Conservation (phyloP, 2,888 invertebrate genomes). For the Rhyacophila evoluta region DNA sequence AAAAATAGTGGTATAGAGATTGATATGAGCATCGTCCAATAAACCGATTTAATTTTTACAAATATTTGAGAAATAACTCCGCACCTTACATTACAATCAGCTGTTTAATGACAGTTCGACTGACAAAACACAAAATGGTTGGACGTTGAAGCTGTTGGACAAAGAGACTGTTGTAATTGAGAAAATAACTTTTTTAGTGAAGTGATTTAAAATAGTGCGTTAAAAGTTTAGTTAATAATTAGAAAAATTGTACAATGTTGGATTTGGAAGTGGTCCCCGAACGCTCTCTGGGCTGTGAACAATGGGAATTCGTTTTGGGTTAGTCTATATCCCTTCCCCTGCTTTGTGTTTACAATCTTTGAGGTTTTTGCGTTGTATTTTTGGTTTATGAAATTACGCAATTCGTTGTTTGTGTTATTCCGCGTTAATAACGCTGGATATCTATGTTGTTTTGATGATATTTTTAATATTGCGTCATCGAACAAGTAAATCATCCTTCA, state of each 20-base stretch:
- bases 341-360: constrained; percentile 60
- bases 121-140: constrained; percentile 72
- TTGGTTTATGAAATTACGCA: constrained; percentile 60
- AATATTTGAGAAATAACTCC: too few relatives aligned
- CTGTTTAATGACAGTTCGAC: constrained; percentile 72
- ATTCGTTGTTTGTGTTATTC: constrained; percentile 54
- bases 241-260: constrained; percentile 78
- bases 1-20: too few relatives aligned
- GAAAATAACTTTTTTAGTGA: neutral
- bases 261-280: constrained; percentile 97
- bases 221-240: neutral
- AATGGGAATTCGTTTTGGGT: constrained; percentile 98
- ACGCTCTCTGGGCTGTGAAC: constrained; percentile 94
- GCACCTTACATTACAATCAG: constrained; percentile 62
- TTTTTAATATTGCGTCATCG: constrained; percentile 11
- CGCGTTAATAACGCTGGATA: neutral
- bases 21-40: too few relatives aligned
- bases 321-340: constrained; percentile 61
- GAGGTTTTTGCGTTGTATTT: constrained; percentile 69
- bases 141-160: constrained; percentile 72
- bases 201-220: neutral
- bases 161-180: constrained; percentile 62
- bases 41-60: too few relatives aligned
- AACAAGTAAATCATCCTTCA: neutral
- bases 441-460: neutral